Evolutionary conservation across 2,113 vertebrate species (phyloP).

Genomic region (Meleagris gallopavo): DNA sequence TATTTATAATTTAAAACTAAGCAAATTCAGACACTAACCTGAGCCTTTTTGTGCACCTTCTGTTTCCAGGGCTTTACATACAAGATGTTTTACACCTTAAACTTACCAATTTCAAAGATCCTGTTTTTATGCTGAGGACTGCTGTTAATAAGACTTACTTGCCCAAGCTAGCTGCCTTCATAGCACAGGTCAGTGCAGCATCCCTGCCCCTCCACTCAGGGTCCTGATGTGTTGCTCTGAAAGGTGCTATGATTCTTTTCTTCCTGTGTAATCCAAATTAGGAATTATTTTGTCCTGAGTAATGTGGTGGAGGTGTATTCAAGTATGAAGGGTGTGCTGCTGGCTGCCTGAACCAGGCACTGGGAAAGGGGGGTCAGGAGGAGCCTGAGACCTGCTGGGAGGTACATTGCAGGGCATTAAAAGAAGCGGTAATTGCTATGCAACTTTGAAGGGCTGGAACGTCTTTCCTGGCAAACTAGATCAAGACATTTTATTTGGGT

Average conservation of each 20-base stretch:
- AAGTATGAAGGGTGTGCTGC: neutral
- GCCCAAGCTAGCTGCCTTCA: neutral
- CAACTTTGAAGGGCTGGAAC: neutral
- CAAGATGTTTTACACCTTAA: neutral
- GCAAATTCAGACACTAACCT: neutral
- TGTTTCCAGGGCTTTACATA: neutral
- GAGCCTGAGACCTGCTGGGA: neutral
- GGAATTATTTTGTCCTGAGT: neutral
- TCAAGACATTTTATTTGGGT: neutral
- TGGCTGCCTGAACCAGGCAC: neutral
- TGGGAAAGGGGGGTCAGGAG: neutral
- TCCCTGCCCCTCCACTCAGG: rapidly evolving
- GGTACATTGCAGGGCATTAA: rapidly evolving
- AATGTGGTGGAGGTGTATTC: neutral
- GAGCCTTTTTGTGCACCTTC: neutral
- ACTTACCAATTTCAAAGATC: neutral
- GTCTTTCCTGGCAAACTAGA: neutral
- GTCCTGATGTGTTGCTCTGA: neutral
- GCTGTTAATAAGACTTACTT: neutral
- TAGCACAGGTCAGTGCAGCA: neutral
- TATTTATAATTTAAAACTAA: neutral
- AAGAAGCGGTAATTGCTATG: neutral
- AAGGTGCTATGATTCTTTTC: neutral
- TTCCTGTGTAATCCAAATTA: neutral
- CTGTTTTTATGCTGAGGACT: neutral